These are phyloP conservation scores for Gallinago undulata DNA, from an alignment of 2,113 vertebrate genomes.

Conservation along the genomic window DNA sequence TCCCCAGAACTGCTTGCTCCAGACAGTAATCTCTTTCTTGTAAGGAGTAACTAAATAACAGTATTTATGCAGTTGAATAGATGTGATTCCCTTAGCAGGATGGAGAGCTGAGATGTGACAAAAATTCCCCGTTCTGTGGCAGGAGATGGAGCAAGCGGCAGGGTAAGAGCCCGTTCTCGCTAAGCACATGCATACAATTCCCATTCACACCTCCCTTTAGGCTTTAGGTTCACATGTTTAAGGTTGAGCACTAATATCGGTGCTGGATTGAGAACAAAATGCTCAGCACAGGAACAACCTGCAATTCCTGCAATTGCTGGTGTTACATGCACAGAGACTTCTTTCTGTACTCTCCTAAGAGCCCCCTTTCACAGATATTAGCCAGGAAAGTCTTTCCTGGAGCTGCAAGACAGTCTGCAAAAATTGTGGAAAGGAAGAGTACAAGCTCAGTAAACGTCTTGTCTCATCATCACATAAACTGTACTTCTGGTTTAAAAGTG, in stretches of 20 bases:
- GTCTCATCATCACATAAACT: not conserved
- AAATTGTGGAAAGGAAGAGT: not conserved
- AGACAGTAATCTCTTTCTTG: not conserved
- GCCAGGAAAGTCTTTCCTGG: not conserved
- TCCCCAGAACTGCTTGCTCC: not conserved
- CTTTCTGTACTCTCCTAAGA: not conserved
- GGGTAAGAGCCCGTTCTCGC: not conserved
- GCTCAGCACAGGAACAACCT: not conserved
- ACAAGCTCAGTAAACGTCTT: not conserved
- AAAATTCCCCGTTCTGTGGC: not conserved
- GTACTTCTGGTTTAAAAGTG: not conserved
- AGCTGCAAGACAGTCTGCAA: not conserved
- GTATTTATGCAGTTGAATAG: not conserved
- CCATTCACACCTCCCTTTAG: not conserved
- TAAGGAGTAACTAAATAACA: not conserved
- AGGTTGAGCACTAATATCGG: not conserved
- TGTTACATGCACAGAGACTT: not conserved
- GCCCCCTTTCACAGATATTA: not conserved
- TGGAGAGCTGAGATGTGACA: not conserved
- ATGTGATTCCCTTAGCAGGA: not conserved
- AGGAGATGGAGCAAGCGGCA: not conserved
- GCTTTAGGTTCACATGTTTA: not conserved
- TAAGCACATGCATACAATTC: not conserved
- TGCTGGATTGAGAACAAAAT: not conserved
- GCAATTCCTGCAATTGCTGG: not conserved